Evolutionary conservation across 2,888 invertebrate genomes (phyloP).

Genomic region (Tigriopus californicus): DNA sequence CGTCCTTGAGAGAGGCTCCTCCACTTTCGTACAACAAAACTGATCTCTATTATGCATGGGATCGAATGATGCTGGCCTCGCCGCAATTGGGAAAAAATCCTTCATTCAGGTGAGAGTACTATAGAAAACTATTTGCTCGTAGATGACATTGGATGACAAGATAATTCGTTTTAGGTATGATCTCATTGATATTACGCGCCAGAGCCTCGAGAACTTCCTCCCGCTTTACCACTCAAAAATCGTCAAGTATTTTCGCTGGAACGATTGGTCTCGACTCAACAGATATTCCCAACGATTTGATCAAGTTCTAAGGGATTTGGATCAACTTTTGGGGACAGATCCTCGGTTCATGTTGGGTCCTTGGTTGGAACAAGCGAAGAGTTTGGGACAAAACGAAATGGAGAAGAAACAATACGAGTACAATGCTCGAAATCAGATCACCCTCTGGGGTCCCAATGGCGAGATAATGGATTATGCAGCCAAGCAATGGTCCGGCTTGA

Average conservation of each 20-base stretch:
- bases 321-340: slow-evolving; percentile 42
- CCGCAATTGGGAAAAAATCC: background rate
- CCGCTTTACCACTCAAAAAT: slow-evolving; percentile 23
- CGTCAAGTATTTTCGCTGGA: slow-evolving; percentile 21
- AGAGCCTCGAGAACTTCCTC: slow-evolving; percentile 52
- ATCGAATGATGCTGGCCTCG: slow-evolving; percentile 18
- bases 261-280: slow-evolving; percentile 12
- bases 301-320: slow-evolving; percentile 41
- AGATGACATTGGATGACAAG: no score
- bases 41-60: slow-evolving; percentile 37
- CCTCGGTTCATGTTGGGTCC: slow-evolving; percentile 45
- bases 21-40: slow-evolving; percentile 27
- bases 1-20: slow-evolving; percentile 1
- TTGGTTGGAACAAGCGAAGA: slow-evolving; percentile 47
- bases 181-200: slow-evolving; percentile 64
- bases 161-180: slow-evolving; percentile 47
- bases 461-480: slow-evolving; percentile 79
- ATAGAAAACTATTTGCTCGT: no score
- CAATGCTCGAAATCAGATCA: slow-evolving; percentile 80
- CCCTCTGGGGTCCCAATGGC: slow-evolving; percentile 77
- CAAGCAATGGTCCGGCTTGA: slow-evolving; percentile 68
- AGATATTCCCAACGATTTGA: slow-evolving; percentile 27
- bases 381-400: slow-evolving; percentile 27
- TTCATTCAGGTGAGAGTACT: slow-evolving; percentile 4
- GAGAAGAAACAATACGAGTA: slow-evolving; percentile 42